A percentile compares a stretch with the other conserved stretches of the same genome.
Evolutionary conservation across 2,113 vertebrate species (phyloP).

Genomic region (Gambusia affinis): DNA sequence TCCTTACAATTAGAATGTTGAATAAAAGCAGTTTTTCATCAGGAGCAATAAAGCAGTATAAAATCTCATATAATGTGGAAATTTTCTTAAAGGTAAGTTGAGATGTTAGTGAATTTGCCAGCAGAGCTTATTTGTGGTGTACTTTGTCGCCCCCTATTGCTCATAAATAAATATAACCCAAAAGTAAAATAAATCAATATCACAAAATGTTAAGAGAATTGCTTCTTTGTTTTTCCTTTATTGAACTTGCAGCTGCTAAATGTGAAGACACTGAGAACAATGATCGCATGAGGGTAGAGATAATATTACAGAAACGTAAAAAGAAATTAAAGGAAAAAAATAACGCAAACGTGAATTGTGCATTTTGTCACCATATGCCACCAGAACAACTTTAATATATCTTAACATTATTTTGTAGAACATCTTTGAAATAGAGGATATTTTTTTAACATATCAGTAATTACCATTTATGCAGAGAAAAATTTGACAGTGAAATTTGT

Average conservation of each 20-base stretch:
- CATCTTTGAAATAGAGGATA: background rate
- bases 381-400: background rate
- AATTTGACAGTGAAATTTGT: background rate
- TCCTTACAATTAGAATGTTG: background rate
- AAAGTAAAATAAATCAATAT: background rate
- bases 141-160: conserved; percentile 45
- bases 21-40: background rate
- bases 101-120: background rate
- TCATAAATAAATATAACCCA: background rate
- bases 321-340: background rate
- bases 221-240: conserved; percentile 26
- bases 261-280: conserved; percentile 15
- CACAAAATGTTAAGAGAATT: background rate
- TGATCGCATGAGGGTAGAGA: conserved; percentile 15
- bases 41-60: background rate
- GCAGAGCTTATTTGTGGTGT: background rate
- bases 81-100: background rate
- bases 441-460: background rate
- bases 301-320: conserved; percentile 7
- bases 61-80: background rate
- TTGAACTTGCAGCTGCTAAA: conserved; percentile 41
- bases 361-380: background rate
- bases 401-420: background rate
- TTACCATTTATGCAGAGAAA: background rate
- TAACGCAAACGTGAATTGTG: background rate